A percentile compares a stretch with the other conserved stretches of the same genome.
These are phyloP conservation scores for Leptodactylus fuscus DNA, from an alignment of 2,113 vertebrate genomes.

Conservation along the genomic window DNA sequence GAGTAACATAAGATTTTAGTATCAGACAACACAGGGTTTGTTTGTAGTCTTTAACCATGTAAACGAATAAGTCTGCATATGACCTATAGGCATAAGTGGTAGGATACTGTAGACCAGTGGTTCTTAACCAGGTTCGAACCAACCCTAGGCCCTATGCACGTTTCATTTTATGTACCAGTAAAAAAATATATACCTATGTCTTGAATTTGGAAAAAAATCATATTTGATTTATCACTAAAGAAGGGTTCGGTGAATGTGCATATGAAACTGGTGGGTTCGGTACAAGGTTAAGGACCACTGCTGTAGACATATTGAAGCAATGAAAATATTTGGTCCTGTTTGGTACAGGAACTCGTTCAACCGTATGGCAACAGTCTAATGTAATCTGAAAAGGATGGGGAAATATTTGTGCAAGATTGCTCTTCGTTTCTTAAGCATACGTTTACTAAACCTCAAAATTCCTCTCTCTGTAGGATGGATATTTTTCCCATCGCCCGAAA, in stretches of 20 bases:
- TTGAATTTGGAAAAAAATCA: too few species aligned
- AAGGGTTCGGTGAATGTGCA: too few species aligned
- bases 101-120: not conserved
- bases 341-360: not conserved
- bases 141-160: too few species aligned
- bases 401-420: not conserved
- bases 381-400: not conserved
- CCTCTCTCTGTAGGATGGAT: slow-evolving; percentile 81
- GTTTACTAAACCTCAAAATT: slow-evolving; percentile 45
- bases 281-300: too few species aligned
- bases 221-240: too few species aligned
- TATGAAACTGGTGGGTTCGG: too few species aligned
- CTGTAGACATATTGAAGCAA: too few species aligned
- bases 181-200: too few species aligned
- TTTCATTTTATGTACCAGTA: too few species aligned
- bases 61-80: not conserved
- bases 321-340: not conserved
- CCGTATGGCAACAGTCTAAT: not conserved
- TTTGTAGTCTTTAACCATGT: not conserved
- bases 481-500: slow-evolving; percentile 93
- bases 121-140: too few species aligned
- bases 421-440: not conserved
- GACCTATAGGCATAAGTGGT: not conserved
- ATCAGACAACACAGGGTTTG: not conserved
- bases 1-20: not conserved